phyloP scores from a whole-genome alignment of 2,113 vertebrate species.

The Pygoscelis adeliae region DNA sequence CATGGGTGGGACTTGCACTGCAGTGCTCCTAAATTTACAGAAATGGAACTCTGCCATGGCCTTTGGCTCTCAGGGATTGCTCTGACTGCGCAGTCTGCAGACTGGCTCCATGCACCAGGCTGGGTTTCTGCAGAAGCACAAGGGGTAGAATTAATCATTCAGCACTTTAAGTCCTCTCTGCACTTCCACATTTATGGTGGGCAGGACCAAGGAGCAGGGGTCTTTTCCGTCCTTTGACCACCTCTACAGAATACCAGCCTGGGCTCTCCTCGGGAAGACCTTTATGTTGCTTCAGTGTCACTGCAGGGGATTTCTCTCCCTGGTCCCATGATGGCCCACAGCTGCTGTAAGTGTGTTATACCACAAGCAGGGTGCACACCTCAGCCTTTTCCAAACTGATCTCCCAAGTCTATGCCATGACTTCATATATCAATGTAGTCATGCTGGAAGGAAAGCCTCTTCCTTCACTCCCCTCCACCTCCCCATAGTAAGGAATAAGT shows the following conservation, averaged over 20 bases:
- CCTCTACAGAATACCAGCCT: background rate
- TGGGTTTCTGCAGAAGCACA: background rate
- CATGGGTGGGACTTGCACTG: background rate
- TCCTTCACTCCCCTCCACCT: background rate
- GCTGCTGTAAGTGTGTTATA: background rate
- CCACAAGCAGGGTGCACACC: background rate
- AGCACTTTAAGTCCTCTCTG: background rate
- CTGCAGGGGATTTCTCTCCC: background rate
- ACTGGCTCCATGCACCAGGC: background rate
- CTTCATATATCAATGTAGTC: background rate
- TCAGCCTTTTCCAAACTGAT: background rate
- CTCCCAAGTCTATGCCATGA: background rate
- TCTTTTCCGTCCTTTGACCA: background rate
- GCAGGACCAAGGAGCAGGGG: background rate
- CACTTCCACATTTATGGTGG: background rate
- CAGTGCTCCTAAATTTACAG: background rate
- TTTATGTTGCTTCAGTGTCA: background rate
- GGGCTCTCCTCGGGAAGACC: background rate
- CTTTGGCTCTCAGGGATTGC: background rate
- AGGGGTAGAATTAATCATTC: background rate
- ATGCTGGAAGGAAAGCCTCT: background rate
- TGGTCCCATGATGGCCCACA: background rate
- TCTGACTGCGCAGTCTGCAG: background rate
- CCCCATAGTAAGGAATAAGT: background rate
- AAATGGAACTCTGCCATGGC: background rate